Evolutionary conservation across 2,113 vertebrate genomes (phyloP).

Genomic region (Conger conger): DNA sequence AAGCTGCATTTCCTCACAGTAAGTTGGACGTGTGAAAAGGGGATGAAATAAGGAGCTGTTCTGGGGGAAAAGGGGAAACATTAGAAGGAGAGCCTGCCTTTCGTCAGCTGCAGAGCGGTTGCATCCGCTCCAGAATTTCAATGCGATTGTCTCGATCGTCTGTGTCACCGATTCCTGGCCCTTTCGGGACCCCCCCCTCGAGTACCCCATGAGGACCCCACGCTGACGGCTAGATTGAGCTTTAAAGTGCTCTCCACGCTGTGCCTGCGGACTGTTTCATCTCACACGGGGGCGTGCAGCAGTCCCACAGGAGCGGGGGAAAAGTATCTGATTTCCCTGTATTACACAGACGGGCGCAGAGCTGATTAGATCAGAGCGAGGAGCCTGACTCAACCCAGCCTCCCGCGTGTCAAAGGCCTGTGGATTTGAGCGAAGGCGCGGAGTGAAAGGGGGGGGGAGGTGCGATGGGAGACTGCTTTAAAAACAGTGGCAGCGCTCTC

Average conservation of each 20-base stretch:
- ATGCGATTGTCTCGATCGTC: slow-evolving; percentile 40
- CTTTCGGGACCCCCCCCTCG: background rate
- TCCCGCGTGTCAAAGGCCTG: background rate
- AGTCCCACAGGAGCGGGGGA: background rate
- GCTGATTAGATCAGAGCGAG: background rate
- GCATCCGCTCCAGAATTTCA: slow-evolving; percentile 36
- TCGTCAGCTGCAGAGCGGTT: slow-evolving; percentile 27
- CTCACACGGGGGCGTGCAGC: background rate
- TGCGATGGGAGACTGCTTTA: background rate
- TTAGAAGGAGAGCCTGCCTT: background rate
- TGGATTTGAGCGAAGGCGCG: background rate
- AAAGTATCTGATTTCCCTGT: background rate
- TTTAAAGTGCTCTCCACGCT: background rate
- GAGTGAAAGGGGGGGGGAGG: background rate
- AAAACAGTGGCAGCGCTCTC: background rate
- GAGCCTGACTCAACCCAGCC: background rate
- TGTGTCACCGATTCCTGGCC: slow-evolving; percentile 26
- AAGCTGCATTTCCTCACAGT: no score
- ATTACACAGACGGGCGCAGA: background rate
- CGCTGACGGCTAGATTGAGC: slow-evolving; percentile 14
- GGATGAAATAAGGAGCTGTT: no score
- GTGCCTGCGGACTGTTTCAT: slow-evolving; percentile 30
- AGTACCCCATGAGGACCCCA: background rate
- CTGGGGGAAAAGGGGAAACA: no score
- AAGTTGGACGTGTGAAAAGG: no score